Evolutionary conservation across 1,140 invertebrate genomes (phyloP), one percentile per base, ranked within the genome.

Genomic region (Drosophila nasuta): DNA sequence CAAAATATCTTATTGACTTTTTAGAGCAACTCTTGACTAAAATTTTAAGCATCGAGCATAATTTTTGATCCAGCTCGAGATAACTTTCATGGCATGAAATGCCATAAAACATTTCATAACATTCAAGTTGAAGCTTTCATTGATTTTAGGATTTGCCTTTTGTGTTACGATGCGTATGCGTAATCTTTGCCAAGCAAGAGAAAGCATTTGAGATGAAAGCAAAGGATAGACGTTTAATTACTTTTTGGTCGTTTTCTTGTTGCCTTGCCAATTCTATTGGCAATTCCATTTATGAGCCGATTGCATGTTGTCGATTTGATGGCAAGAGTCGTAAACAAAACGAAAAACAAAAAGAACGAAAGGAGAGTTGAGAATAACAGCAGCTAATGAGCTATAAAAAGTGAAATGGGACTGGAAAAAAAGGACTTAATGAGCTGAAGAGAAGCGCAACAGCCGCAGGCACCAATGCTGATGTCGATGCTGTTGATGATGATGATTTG

Each of bases 291-390:
- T 82, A 82, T 69, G 71, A 70, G 71, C 58, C 60, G 43, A 77
- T 79, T 70, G 83, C 82, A 82, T 79, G 79, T 82, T 82, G 68
- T 72, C 80, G 72, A 82, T 82, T 82, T 79, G 65, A 80, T 85
- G 77, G 77, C 75, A 38, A 63, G 4, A 25, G 69, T 67, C 78
- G 81, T 86, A 87, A 87, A 79, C 68, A 73, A 64, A 41, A 8
- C 3, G 11, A 13, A 48, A 48, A 67, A 38, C 28, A 68, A 51
- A 13, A 52, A 5, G 30, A 20, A 48, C 56, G 6, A 17, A 33
- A 35, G 8, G 17, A 5, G 46, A 46, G 33, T 17, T 13, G 45
- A 48, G 72, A 71, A 57, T 56, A 72, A 60, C 52, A 48, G 63
- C 64, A 57, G 60, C 82, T 87, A 87, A 87, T 87, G 82, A 87